These are phyloP conservation scores for Tribolium freemani DNA, from an alignment of 2,888 invertebrate species.

Conservation along the genomic window DNA sequence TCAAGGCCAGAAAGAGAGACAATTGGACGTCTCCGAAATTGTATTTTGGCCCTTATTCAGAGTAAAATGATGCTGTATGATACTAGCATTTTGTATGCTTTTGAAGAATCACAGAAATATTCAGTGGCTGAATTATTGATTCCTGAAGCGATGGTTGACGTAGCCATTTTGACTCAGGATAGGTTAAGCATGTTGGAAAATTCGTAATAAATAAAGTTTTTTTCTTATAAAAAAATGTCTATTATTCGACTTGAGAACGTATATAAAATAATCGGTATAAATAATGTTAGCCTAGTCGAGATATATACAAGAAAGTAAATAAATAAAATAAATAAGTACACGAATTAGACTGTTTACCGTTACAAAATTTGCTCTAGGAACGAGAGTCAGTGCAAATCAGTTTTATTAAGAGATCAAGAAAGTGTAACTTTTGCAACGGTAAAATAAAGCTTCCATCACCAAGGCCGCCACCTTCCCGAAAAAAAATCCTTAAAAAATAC, in stretches of 20 bases:
- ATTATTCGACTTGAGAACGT: constrained; percentile 27
- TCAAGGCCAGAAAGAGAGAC: constrained; percentile 82
- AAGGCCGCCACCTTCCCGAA: constrained; percentile 63
- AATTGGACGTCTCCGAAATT: constrained; percentile 91
- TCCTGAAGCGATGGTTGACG: constrained; percentile 88
- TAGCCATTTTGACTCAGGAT: constrained; percentile 85
- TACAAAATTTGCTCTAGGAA: constrained; percentile 49
- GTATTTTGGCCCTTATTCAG: constrained; percentile 87
- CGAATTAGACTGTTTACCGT: constrained; percentile 48
- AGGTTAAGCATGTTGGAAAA: constrained; percentile 69
- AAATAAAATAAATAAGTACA: constrained; percentile 46
- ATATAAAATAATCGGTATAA: constrained; percentile 43
- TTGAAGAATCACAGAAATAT: constrained; percentile 88
- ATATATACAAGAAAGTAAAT: constrained; percentile 46
- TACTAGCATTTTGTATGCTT: constrained; percentile 92
- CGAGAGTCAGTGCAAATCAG: constrained; percentile 42
- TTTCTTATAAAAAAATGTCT: constrained; percentile 27
- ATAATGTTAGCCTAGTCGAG: constrained; percentile 37
- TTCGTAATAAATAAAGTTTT: background rate
- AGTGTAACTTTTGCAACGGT: constrained; percentile 56
- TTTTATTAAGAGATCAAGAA: constrained; percentile 42
- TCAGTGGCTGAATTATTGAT: constrained; percentile 82
- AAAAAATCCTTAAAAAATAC: constrained; percentile 50
- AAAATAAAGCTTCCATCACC: constrained; percentile 61
- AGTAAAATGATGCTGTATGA: constrained; percentile 93